Conservation (phyloP, 2,113 vertebrate species). For the Donacobius atricapilla region DNA sequence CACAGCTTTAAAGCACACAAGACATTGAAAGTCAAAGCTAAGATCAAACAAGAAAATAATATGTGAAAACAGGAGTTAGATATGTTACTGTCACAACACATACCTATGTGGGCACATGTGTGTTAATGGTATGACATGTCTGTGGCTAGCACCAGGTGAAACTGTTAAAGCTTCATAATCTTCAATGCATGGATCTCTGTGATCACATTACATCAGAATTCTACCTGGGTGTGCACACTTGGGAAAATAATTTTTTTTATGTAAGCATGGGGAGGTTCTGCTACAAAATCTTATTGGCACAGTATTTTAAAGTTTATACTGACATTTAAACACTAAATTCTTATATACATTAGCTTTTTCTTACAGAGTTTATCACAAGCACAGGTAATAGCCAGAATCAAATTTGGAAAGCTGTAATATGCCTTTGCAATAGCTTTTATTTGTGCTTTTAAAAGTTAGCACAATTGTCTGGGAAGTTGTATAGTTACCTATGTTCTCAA, state of each 20-base stretch:
- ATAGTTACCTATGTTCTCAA: neutral
- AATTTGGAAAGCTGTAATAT: neutral
- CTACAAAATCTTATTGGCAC: neutral
- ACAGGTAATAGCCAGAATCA: neutral
- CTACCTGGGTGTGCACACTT: neutral
- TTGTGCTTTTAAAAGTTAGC: neutral
- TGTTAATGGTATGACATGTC: accelerated
- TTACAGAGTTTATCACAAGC: neutral
- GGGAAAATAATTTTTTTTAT: neutral
- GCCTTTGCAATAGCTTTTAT: neutral
- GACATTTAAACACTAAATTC: neutral
- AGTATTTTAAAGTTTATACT: neutral
- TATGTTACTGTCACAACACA: neutral
- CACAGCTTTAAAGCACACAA: neutral
- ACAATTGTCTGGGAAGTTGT: neutral
- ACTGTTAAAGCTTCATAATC: neutral
- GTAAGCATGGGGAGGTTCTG: neutral
- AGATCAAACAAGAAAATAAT: neutral
- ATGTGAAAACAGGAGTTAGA: neutral
- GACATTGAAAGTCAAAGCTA: neutral
- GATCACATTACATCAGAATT: neutral
- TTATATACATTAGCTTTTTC: neutral
- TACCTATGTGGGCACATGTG: neutral
- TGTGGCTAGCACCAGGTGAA: neutral
- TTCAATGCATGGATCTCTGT: neutral